Evolutionary conservation across 2,113 vertebrate species (phyloP).

Genomic region (Aix galericulata): DNA sequence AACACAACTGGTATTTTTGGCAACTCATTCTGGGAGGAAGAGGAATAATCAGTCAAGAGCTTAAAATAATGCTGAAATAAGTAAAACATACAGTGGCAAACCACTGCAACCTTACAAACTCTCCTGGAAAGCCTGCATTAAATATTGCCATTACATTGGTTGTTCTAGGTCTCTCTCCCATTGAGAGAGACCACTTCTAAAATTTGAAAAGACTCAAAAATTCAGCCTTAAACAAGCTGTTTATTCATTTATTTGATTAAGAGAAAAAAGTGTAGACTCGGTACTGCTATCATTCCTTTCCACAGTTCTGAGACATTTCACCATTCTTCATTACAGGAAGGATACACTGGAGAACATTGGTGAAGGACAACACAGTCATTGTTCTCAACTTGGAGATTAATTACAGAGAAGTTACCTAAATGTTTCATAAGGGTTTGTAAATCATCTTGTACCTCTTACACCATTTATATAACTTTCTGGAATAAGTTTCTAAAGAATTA

Average conservation of each 20-base stretch:
- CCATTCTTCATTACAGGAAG: neutral
- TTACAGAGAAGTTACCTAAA: neutral
- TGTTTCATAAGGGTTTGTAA: neutral
- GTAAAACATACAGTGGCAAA: neutral
- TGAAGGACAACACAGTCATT: neutral
- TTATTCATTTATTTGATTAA: neutral
- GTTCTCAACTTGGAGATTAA: neutral
- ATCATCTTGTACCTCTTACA: neutral
- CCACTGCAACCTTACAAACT: neutral
- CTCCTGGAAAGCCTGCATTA: neutral
- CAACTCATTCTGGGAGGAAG: neutral
- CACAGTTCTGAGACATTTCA: neutral
- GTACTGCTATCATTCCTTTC: neutral
- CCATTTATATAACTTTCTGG: neutral
- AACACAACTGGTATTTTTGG: neutral
- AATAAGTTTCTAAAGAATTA: neutral
- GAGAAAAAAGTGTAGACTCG: neutral
- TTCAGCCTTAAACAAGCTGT: neutral
- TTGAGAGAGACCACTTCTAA: neutral
- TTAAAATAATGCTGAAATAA: neutral
- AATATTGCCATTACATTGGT: neutral
- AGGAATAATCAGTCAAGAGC: neutral
- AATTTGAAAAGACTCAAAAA: neutral
- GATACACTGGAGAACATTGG: neutral
- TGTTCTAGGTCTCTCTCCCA: neutral